Conservation (phyloP, 1,140 invertebrate genomes). For the Heliconius congener region DNA sequence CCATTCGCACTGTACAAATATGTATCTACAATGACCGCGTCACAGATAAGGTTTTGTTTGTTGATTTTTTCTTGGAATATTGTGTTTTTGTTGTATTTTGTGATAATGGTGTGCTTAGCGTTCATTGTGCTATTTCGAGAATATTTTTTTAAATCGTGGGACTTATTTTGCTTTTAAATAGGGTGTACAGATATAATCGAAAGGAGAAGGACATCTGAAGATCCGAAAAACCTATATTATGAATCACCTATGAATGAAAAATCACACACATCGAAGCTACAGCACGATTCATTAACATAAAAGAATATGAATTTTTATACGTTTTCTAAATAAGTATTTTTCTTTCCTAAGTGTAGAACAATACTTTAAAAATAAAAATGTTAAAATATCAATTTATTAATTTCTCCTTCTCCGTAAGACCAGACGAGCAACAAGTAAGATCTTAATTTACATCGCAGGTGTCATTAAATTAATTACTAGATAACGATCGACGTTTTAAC, state of each 20-base stretch:
- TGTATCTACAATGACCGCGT: neutral
- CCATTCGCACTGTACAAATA: neutral
- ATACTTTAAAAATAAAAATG: no score
- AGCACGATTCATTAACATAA: neutral
- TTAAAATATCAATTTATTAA: neutral
- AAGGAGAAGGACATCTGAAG: neutral
- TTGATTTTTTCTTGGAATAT: neutral
- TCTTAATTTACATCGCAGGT: neutral
- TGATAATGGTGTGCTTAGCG: neutral
- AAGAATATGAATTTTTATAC: neutral
- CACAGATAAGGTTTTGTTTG: conserved; percentile 3
- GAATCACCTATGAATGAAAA: neutral
- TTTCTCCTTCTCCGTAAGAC: neutral
- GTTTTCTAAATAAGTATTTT: no score
- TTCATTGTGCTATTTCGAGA: neutral
- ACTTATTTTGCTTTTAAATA: neutral
- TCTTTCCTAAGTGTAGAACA: no score
- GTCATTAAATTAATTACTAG: neutral
- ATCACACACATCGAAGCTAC: neutral
- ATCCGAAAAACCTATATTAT: neutral
- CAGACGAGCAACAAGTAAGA: neutral
- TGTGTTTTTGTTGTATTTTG: neutral
- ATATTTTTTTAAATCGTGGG: neutral
- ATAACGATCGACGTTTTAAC: neutral
- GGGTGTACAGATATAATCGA: no score